Percentiles rank a stretch among this genome's conserved stretches.
Conservation (phyloP, 2,797 vertebrate genomes). For the Phataginus tetradactyla region DNA sequence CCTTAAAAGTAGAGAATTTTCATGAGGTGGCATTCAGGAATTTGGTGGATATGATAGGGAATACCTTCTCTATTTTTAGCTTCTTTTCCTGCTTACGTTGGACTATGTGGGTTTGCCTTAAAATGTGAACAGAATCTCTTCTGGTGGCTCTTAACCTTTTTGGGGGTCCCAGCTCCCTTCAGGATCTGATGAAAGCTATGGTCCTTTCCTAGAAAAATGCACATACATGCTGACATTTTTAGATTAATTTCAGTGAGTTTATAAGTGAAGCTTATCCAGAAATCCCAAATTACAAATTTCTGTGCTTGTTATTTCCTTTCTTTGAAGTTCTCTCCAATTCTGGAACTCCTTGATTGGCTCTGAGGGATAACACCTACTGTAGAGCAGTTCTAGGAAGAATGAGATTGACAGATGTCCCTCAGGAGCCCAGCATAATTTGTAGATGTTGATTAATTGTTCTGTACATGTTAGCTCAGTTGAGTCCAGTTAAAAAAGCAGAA, state of each 20-base stretch:
- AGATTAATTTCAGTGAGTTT: conserved; percentile 45
- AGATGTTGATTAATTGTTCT: background rate
- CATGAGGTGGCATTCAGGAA: background rate
- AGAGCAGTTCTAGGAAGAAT: background rate
- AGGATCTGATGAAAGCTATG: background rate
- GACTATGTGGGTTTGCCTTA: conserved; percentile 15
- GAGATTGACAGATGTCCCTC: background rate
- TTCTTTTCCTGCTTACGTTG: background rate
- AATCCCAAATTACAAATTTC: conserved; percentile 7
- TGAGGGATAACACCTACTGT: background rate
- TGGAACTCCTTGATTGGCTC: background rate
- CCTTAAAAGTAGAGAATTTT: conserved; percentile 23
- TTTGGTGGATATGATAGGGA: background rate
- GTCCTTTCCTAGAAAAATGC: background rate
- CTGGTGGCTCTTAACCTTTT: background rate
- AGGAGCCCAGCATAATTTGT: background rate
- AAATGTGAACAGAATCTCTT: background rate
- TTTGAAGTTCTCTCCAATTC: background rate
- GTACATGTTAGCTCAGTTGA: background rate
- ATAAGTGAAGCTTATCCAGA: background rate
- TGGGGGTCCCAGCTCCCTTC: background rate
- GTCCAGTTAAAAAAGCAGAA: background rate
- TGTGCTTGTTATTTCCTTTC: background rate
- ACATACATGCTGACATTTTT: background rate
- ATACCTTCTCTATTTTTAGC: conserved; percentile 26